Percentiles rank a stretch among this genome's conserved stretches.
Evolutionary conservation across 2,113 vertebrate genomes (phyloP).

Genomic region (Hyaena hyaena): DNA sequence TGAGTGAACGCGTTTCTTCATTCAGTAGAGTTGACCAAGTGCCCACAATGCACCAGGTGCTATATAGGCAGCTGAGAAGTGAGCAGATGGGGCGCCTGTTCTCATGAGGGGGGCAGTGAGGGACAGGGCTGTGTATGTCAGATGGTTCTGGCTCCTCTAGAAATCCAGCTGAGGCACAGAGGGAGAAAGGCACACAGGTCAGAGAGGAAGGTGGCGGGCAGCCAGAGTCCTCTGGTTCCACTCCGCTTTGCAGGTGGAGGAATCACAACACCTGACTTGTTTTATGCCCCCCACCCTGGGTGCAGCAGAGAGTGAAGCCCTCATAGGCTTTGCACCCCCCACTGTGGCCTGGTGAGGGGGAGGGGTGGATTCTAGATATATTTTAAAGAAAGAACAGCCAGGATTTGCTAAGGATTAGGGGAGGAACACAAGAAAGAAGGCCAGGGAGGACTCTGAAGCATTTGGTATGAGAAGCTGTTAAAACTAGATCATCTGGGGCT

Average conservation of each 20-base stretch:
- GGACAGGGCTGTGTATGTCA: not conserved
- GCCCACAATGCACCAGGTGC: not conserved
- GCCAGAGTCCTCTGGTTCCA: not conserved
- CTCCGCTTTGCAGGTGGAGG: not conserved
- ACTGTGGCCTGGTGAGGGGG: too few species aligned
- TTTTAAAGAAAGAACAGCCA: not conserved
- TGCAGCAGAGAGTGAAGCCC: rapidly evolving
- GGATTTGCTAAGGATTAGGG: not conserved
- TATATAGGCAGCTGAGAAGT: not conserved
- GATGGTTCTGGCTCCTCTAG: not conserved
- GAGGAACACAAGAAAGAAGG: not conserved
- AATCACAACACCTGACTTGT: not conserved
- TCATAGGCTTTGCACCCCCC: not conserved
- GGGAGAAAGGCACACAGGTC: not conserved
- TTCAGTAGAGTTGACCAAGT: not conserved
- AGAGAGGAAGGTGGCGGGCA: not conserved
- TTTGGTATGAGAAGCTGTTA: not conserved
- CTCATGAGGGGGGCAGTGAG: rapidly evolving
- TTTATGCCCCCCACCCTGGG: not conserved
- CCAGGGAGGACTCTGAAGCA: not conserved
- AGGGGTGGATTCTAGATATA: not conserved
- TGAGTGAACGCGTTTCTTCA: not conserved
- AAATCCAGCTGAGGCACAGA: not conserved
- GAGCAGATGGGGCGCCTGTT: not conserved
- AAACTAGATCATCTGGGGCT: too few species aligned